Conservation (phyloP, 2,888 invertebrate species). For the Meloe dianella region DNA sequence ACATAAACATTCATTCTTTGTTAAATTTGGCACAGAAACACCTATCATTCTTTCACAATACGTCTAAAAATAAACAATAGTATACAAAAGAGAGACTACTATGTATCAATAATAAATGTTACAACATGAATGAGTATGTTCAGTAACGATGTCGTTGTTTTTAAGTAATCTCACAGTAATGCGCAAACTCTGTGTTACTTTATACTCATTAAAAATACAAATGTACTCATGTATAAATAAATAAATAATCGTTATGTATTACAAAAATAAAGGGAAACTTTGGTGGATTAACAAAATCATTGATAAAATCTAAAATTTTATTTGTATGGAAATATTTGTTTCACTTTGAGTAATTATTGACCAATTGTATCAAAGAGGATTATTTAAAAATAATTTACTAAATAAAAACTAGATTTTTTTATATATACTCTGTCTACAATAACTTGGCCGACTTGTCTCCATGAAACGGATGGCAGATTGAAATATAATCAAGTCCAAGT, state of each 20-base stretch:
- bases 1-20: conserved; percentile 48
- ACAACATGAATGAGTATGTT: neutral
- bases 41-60: conserved; percentile 40
- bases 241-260: neutral
- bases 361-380: no score
- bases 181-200: neutral
- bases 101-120: neutral
- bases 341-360: no score
- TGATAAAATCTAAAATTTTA: no score
- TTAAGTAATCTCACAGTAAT: neutral
- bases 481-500: no score
- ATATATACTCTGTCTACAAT: no score
- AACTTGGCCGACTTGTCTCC: no score
- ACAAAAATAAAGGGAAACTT: no score
- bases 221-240: neutral
- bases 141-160: neutral
- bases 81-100: neutral
- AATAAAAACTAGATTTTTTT: no score
- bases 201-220: neutral
- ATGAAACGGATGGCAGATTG: no score
- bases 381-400: no score
- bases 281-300: no score
- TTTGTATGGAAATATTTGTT: no score
- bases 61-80: neutral
- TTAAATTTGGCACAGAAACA: conserved; percentile 45